Evolutionary conservation across 2,113 vertebrate genomes (phyloP).

Genomic region (Atlantisia rogersi): DNA sequence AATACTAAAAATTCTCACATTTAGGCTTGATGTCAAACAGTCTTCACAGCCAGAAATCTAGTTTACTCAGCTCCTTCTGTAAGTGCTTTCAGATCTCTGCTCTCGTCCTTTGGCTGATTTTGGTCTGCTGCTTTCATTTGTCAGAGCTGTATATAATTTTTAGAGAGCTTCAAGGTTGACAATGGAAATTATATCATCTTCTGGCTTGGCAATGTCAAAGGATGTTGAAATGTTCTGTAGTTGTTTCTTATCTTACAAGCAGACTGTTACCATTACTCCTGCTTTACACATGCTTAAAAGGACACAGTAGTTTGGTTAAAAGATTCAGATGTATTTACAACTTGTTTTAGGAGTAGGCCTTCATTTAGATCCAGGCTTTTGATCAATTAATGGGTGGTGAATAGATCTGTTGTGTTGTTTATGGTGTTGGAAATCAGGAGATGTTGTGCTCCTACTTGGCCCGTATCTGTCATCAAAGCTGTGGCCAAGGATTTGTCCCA

Average conservation of each 20-base stretch:
- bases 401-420: background rate
- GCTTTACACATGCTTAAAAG: background rate
- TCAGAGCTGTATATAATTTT: background rate
- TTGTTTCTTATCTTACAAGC: background rate
- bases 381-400: background rate
- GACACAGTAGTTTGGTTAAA: background rate
- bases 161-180: background rate
- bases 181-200: background rate
- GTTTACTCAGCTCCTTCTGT: background rate
- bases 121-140: background rate
- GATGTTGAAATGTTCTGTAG: background rate
- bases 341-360: background rate
- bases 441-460: background rate
- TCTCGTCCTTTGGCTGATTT: constrained; percentile 22
- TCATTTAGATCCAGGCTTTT: background rate
- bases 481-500: background rate
- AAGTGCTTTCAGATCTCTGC: background rate
- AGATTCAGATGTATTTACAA: background rate
- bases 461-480: background rate
- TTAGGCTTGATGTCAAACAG: background rate
- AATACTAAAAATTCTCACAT: background rate
- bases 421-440: background rate
- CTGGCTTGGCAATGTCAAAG: background rate
- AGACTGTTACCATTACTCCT: background rate
- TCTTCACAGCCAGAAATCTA: background rate